Base-by-base conservation (phyloP, 2,888 invertebrate species). In the Chydorus sphaericus region DNA sequence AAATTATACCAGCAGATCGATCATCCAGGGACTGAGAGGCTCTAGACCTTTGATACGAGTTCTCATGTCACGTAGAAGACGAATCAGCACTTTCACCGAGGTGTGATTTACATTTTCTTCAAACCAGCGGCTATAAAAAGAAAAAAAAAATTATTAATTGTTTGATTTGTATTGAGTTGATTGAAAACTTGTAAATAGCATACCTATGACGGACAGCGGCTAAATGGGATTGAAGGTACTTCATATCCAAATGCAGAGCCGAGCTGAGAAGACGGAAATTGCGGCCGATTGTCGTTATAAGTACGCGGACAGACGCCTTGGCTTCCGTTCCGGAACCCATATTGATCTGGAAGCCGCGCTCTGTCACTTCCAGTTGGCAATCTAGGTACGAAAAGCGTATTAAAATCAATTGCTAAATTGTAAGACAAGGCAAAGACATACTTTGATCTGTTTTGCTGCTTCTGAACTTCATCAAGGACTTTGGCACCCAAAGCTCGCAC, bases 91-190 rank as follows among this genome's bases (percentile, higher is more conserved):
- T 76, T 94, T 94, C 59, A 96, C 91, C 23, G 91, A 91, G 5
- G 94, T 93, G 70, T 96, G 94, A 68, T 90, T 92, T 0, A 92
- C 93, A 66, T 94, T 93, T 69, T 96, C 96, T 67, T 96, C 96
- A 69, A 96, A 96, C 97, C 97, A 98, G 29, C 93, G 81, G 58
- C 91, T 70, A 59, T 16, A 63, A 62, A 53, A 58, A 48, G 60
- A 59, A 26, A 23, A 58, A 55, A 28, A 29, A 4, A 20, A 55
- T 8, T 20, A 4, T 18, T 57, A 18, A 49, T 6, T n/a, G 44
- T 10, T 31, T 48, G 1, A 18, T 51, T 29, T 4, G 2, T 4
- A 49, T 18, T 8, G 16, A 53, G 11, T 33, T 6, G 23, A 3
- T 39, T 44, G 14, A 3, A 54, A 54, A 54, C 16, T 16, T 16